A percentile compares a stretch with the other conserved stretches of the same genome.
These are phyloP conservation scores for Nasonia oneida DNA, from an alignment of 2,888 invertebrate species.

Conservation along the genomic window DNA sequence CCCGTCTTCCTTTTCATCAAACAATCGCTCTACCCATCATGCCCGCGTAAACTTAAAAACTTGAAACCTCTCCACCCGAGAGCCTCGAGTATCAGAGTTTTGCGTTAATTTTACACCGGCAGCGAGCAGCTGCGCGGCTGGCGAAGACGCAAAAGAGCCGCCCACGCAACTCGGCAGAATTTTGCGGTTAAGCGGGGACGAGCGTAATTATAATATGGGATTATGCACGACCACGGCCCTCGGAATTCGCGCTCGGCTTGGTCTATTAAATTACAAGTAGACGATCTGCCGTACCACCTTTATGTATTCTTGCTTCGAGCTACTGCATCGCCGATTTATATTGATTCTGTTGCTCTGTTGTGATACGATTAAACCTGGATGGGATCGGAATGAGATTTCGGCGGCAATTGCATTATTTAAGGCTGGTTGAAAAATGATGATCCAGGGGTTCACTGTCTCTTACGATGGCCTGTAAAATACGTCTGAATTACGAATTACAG, in stretches of 20 bases:
- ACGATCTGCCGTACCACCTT: not conserved
- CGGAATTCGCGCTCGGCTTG: constrained; percentile 12
- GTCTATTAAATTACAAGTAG: constrained; percentile 49
- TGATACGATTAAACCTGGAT: not conserved
- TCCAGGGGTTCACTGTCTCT: no score
- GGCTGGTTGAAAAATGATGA: not conserved
- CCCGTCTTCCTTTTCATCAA: no score
- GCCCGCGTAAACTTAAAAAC: not conserved
- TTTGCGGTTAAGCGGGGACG: constrained; percentile 44
- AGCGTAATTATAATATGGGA: constrained; percentile 39
- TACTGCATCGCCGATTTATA: not conserved
- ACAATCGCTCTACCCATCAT: not conserved
- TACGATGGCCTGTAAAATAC: no score
- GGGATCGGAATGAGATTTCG: not conserved
- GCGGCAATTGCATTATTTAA: not conserved
- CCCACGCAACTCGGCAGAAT: constrained; percentile 27
- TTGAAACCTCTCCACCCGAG: not conserved
- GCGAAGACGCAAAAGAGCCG: constrained; percentile 5
- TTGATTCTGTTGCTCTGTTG: not conserved
- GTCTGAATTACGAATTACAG: no score
- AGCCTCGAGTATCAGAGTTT: not conserved
- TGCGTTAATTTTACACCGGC: not conserved
- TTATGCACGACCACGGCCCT: constrained; percentile 11
- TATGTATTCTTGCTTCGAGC: not conserved
- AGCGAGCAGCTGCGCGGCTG: not conserved